Evolutionary conservation across 2,888 invertebrate genomes (phyloP).

Genomic region (Drosophila colorata): DNA sequence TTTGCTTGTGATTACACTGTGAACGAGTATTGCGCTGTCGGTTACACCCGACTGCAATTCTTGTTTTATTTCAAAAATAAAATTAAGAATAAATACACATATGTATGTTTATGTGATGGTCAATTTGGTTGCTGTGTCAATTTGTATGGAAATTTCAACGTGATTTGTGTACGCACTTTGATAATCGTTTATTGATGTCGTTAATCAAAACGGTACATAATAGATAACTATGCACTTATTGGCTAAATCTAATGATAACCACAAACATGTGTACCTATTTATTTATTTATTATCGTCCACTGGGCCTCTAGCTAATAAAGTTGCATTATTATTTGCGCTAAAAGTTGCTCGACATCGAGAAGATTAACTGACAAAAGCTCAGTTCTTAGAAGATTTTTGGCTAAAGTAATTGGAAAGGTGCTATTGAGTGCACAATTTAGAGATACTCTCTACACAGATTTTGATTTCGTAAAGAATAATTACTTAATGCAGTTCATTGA

Average conservation of each 20-base stretch:
- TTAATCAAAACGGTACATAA: constrained; percentile 29
- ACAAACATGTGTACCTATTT: not conserved
- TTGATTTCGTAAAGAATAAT: too few relatives aligned
- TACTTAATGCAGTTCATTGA: too few relatives aligned
- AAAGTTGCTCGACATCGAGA: not conserved
- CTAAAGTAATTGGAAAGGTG: too few relatives aligned
- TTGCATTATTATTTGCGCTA: not conserved
- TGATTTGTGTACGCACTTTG: constrained; percentile 8
- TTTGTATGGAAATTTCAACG: constrained; percentile 19
- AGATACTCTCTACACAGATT: too few relatives aligned
- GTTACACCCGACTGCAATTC: too few relatives aligned
- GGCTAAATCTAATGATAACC: not conserved
- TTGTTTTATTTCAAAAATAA: too few relatives aligned
- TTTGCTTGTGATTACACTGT: too few relatives aligned
- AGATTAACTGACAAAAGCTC: not conserved
- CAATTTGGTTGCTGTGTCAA: constrained; percentile 7
- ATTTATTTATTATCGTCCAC: constrained; percentile 1
- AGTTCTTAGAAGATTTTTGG: not conserved
- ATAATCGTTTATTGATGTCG: constrained; percentile 39
- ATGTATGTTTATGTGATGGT: not conserved
- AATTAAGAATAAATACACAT: not conserved
- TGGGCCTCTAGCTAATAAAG: not conserved
- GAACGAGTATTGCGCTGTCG: too few relatives aligned
- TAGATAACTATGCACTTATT: not conserved
- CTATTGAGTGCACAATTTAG: too few relatives aligned